Conservation (phyloP, 2,113 vertebrate genomes). For the Vidua macroura region DNA sequence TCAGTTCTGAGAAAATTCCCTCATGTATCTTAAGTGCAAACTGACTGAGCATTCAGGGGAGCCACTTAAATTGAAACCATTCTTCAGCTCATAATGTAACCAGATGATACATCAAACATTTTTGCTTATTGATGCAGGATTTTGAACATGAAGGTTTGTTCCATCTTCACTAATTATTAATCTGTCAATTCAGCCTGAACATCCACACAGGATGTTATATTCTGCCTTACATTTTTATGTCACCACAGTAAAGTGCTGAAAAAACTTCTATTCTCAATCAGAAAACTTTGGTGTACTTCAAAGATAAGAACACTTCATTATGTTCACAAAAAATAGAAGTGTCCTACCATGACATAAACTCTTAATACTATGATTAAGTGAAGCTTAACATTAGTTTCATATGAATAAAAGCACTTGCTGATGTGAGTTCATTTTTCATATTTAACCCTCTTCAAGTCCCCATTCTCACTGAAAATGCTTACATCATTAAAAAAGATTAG, state of each 20-base stretch:
- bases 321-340: background rate
- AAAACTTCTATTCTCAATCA: background rate
- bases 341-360: background rate
- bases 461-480: background rate
- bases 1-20: background rate
- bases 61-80: conserved; percentile 28
- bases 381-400: conserved; percentile 15
- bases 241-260: background rate
- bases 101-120: background rate
- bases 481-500: background rate
- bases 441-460: background rate
- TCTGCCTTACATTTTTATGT: conserved; percentile 2
- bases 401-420: conserved; percentile 2
- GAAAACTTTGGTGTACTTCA: conserved; percentile 35
- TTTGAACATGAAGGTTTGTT: conserved; percentile 4
- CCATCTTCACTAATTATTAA: background rate
- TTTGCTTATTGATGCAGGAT: conserved; percentile 19
- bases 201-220: background rate
- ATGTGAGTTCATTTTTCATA: conserved; percentile 24
- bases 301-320: conserved; percentile 12
- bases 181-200: background rate
- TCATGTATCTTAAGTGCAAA: background rate
- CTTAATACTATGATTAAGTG: background rate
- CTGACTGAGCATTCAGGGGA: background rate
- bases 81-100: background rate